Evolutionary conservation across 2,888 invertebrate genomes (phyloP).

Genomic region (Phortica okadai): DNA sequence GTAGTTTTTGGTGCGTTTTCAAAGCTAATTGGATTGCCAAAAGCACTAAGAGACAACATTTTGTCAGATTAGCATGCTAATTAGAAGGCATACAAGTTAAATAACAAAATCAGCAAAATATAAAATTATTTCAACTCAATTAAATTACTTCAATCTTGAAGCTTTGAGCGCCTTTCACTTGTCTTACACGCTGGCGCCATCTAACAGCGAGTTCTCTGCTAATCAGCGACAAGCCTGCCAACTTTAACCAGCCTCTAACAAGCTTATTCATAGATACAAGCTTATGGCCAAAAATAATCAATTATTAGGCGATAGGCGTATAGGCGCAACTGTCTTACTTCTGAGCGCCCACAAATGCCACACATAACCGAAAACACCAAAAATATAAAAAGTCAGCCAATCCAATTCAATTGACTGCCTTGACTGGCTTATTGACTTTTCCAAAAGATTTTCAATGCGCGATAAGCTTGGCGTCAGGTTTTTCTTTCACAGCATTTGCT

Average conservation of each 20-base stretch:
- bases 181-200: constrained; percentile 3
- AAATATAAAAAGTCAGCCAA: background rate
- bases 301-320: background rate
- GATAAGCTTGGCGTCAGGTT: constrained; percentile 31
- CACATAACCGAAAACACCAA: background rate
- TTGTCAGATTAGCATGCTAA: too few relatives aligned
- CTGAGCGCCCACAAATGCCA: background rate
- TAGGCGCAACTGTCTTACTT: background rate
- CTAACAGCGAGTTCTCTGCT: background rate
- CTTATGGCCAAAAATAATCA: constrained; percentile 9
- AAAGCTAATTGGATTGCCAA: background rate
- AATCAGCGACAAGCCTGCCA: background rate
- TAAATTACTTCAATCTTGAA: too few relatives aligned
- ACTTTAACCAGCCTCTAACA: background rate
- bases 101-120: too few relatives aligned
- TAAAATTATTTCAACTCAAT: too few relatives aligned
- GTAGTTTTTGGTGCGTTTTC: background rate
- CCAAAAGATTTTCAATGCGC: constrained; percentile 16
- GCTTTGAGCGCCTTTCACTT: background rate
- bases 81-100: too few relatives aligned
- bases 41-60: too few relatives aligned
- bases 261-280: background rate
- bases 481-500: constrained; percentile 10
- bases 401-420: constrained; percentile 21
- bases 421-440: constrained; percentile 28